Base-by-base conservation (phyloP, 1,140 invertebrate species). In the Lepidurus packardi region DNA sequence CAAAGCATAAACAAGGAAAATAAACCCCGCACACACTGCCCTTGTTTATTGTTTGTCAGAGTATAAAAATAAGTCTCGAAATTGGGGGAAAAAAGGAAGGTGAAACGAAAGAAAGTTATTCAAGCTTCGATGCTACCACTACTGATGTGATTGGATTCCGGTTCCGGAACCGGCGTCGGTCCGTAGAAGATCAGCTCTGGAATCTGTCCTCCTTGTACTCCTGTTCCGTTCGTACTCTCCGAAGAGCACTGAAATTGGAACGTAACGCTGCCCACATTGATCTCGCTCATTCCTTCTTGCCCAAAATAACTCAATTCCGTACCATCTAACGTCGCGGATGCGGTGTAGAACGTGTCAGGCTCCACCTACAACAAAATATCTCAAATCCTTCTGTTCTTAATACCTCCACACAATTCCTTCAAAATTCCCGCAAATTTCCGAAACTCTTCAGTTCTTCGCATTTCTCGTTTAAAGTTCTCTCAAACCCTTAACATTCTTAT, bases 241-340 rank as follows among this genome's bases (percentile, higher is more conserved):
- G 93, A 94, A 65, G 93, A 95, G 84, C 94, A 96, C 83, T 97
- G 94, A 86, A 97, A 97, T 85, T 96, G 94, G 86, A 96, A 96
- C 44, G 93, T 95, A 45, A 96, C 94, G 82, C 91, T 92, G 16
- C 93, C 93, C 81, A 94, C 92, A 21, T 91, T 92, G 11, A 95
- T 93, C 86, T 97, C 95, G 83, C 92, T 94, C 88, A 96, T 90
- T 25, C 95, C 94, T 85, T 97, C 94, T 85, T 96, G 94, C n/a
- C 95, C 95, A 84, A 96, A 97, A 84, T 96, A 97, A 85, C 94
- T 95, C 73, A 98, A 86, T 85, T 98, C 95, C 44, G 90, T 91
- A 10, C 95, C 95, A 84, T 96, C 94, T 5, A 97, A 85, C 80
- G 96, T 91, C 3, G 92, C 94, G 2, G 93, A 95, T 13, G 94